Base-by-base conservation (phyloP, 2,888 invertebrate species). In the Luperina testacea region DNA sequence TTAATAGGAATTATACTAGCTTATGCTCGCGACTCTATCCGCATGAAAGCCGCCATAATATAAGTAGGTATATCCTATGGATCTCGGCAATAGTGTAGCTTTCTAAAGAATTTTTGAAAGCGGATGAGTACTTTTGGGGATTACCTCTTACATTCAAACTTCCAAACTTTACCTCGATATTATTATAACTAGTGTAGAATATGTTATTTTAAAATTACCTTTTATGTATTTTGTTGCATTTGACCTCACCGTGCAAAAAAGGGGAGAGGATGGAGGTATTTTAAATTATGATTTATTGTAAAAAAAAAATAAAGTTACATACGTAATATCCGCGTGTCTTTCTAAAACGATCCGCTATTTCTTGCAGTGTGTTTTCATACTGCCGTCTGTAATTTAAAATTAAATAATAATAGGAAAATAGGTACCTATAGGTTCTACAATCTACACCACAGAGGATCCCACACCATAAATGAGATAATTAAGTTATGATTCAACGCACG, bases 281-380 rank as follows among this genome's bases (percentile, higher is more conserved):
- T 71, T n/a, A 20, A 57, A 32, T 6, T 15, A 51, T 13, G 65
- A 32, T 63, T 11, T 48, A 32, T 2, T 6, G 0, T 9, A 3
- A 5, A 27, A 20, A 27, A 20, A 59, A 42, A 38, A 24, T 20
- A 38, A 76, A 78, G 9, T 78, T 75, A 94, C 95, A 88, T 91
- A 95, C 95, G 78, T 94, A 94, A 88, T 92, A 94, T 5, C 88
- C 87, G 6, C 90, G 91, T 13, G 94, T 91, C 77, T 88, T 91
- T 67, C 95, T 92, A 79, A 94, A 95, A 59, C 93, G 91, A 32
- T 94, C 92, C 2, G 95, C 93, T 87, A 93, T 94, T 80, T 93
- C 93, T 74, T 91, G 88, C 61, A 95, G 85, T 6, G 89, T 89
- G 77, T 94, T 93, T 90, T 95, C 94, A 82, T 95, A 95, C 70